Percentiles rank a stretch among this genome's conserved stretches.
Evolutionary conservation across 2,888 invertebrate genomes (phyloP).

Genomic region (Pteria penguin): DNA sequence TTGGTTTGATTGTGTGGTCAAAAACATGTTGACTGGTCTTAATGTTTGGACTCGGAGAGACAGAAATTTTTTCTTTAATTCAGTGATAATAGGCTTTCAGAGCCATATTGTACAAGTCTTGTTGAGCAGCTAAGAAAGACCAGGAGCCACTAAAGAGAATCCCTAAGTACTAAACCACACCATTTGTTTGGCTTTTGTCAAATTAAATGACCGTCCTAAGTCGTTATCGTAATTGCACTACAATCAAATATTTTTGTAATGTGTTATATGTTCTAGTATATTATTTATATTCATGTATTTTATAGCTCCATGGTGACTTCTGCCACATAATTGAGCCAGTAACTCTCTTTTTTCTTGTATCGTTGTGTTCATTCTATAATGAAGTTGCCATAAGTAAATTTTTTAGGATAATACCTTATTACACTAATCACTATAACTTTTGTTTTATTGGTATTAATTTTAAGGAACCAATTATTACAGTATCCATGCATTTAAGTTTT

Average conservation of each 20-base stretch:
- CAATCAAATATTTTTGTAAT: too few relatives aligned
- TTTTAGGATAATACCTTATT: not conserved
- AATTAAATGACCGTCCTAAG: too few relatives aligned
- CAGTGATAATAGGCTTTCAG: not conserved
- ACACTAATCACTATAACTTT: constrained; percentile 1
- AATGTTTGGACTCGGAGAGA: not conserved
- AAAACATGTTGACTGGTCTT: not conserved
- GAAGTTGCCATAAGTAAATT: not conserved
- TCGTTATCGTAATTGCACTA: too few relatives aligned
- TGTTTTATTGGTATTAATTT: constrained; percentile 3
- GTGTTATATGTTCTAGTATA: too few relatives aligned
- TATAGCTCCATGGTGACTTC: too few relatives aligned
- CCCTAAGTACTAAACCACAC: constrained; percentile 2
- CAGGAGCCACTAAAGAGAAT: not conserved
- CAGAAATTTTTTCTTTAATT: not conserved
- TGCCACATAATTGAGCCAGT: too few relatives aligned
- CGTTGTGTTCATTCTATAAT: not conserved
- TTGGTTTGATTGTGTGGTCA: constrained; percentile 1
- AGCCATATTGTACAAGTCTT: not conserved
- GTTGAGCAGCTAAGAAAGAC: not conserved
- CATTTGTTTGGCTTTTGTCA: too few relatives aligned
- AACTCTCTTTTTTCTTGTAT: too few relatives aligned
- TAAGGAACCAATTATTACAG: not conserved
- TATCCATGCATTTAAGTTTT: not conserved
- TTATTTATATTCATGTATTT: too few relatives aligned